Conservation (phyloP, 2,888 invertebrate species). For the Tenthredo livida region DNA sequence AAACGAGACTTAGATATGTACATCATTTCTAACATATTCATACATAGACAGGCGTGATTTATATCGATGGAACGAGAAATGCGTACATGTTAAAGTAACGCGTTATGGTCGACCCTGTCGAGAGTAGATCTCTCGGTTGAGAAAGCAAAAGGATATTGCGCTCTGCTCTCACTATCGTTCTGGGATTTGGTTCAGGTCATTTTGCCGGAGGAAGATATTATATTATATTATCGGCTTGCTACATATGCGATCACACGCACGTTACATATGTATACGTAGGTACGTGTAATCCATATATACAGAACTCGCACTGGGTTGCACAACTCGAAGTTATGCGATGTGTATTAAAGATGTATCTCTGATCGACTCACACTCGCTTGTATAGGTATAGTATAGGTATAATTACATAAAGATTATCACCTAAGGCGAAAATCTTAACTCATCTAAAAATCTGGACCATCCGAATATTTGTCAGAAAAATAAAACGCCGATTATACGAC, state of each 20-base stretch:
- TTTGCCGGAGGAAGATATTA: conserved; percentile 21
- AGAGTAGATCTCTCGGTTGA: neutral
- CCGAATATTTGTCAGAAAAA: neutral
- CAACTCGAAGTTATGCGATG: neutral
- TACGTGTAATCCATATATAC: neutral
- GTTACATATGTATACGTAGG: neutral
- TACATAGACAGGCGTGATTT: neutral
- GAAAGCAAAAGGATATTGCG: conserved; percentile 18
- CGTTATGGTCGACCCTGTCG: neutral
- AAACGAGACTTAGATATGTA: neutral
- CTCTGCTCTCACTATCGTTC: neutral
- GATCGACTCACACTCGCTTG: neutral
- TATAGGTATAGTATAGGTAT: neutral
- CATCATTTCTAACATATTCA: neutral
- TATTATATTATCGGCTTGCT: conserved; percentile 3
- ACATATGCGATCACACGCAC: neutral
- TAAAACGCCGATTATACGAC: neutral
- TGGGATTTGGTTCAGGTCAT: conserved; percentile 4
- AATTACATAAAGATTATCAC: conserved; percentile 11
- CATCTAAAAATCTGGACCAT: neutral
- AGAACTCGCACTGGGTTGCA: neutral
- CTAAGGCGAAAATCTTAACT: conserved; percentile 7
- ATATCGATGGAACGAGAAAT: neutral
- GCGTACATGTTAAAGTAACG: neutral
- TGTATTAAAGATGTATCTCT: neutral